These are phyloP conservation scores for Asobara japonica DNA, from an alignment of 1,140 invertebrate species.

Conservation along the genomic window DNA sequence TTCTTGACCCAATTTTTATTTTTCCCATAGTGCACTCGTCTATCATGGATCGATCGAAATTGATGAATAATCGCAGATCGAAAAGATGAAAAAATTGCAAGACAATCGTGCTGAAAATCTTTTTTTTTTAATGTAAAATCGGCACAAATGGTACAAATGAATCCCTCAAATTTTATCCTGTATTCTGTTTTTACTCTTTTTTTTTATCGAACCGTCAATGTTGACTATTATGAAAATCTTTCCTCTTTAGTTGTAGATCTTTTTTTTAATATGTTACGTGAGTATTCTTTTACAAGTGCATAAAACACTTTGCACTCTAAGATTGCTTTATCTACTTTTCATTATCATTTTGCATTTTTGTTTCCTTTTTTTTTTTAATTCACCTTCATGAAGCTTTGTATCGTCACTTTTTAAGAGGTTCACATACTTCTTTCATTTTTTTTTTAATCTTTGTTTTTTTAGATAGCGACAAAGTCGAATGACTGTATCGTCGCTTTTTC, in stretches of 20 bases:
- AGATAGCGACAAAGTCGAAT: background rate
- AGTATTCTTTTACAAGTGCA: background rate
- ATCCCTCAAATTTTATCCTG: background rate
- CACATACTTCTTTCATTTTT: background rate
- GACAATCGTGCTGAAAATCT: conserved; percentile 32
- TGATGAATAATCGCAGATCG: background rate
- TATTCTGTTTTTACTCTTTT: background rate
- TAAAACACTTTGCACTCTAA: background rate
- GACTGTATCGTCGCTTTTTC: background rate
- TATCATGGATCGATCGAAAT: background rate
- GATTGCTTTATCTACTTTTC: background rate
- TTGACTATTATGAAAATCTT: background rate
- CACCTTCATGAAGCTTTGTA: background rate
- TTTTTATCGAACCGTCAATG: background rate
- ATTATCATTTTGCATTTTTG: background rate
- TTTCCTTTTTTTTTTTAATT: background rate
- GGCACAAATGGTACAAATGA: conserved; percentile 28
- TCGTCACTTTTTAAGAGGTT: background rate
- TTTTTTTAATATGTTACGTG: background rate
- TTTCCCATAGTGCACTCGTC: background rate
- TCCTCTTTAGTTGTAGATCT: background rate
- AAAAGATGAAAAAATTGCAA: conserved; percentile 20
- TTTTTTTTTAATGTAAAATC: conserved; percentile 6
- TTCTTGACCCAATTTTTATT: no score
- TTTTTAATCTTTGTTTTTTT: background rate